Percentiles rank a stretch among this genome's conserved stretches.
Conservation (phyloP, 2,113 vertebrate species). For the Barbus barbus region DNA sequence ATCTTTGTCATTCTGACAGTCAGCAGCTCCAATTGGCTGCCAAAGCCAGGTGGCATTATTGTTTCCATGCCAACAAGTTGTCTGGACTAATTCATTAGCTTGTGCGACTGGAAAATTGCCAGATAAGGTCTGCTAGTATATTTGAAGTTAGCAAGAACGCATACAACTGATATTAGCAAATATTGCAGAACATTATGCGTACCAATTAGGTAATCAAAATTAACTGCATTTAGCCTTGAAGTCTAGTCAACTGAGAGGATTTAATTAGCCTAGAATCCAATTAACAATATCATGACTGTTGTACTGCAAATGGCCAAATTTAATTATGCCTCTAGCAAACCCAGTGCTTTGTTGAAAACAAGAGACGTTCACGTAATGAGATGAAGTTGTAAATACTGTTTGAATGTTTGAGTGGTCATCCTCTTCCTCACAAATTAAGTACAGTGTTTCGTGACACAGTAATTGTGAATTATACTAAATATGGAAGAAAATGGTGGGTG, state of each 20-base stretch:
- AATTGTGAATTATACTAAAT: not conserved
- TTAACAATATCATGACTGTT: not conserved
- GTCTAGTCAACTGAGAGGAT: conserved; percentile 9
- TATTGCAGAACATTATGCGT: conserved; percentile 23
- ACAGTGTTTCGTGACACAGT: not conserved
- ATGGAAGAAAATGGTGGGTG: conserved; percentile 13
- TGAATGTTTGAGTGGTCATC: not conserved
- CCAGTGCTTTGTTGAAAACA: not conserved
- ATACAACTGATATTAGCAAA: conserved; percentile 39
- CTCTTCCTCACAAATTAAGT: not conserved
- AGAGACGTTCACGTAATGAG: not conserved
- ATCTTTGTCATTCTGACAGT: not conserved
- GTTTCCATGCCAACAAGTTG: conserved; percentile 13
- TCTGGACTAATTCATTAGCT: conserved; percentile 1
- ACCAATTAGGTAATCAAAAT: conserved; percentile 35
- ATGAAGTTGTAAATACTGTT: no score
- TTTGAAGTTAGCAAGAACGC: conserved; percentile 31
- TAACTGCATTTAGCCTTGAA: conserved; percentile 31
- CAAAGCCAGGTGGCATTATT: conserved; percentile 22
- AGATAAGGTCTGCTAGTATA: not conserved
- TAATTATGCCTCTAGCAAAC: not conserved
- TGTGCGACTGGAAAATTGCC: conserved; percentile 10
- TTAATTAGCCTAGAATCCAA: conserved; percentile 9
- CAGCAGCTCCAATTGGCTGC: conserved; percentile 1
- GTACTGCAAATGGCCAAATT: not conserved